Percentiles rank a stretch among this genome's conserved stretches.
Conservation (phyloP, 1,140 invertebrate genomes). For the Drosophila mojavensis region DNA sequence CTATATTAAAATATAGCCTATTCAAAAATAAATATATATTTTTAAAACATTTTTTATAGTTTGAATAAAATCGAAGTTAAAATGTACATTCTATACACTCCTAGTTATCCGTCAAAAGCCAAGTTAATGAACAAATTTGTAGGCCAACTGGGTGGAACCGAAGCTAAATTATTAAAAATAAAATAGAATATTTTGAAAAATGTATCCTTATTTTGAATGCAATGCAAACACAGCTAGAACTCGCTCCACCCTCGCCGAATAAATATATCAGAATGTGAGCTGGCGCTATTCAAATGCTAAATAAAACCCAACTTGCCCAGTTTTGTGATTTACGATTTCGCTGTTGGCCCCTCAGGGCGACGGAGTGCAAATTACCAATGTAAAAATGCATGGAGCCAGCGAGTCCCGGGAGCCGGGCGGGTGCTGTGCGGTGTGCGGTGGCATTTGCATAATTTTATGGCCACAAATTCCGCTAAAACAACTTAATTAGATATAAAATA, state of each 20-base stretch:
- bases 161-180: neutral
- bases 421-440: conserved; percentile 23
- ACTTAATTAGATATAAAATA: conserved; percentile 68
- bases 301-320: conserved; percentile 54
- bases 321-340: conserved; percentile 69
- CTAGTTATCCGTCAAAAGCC: no score
- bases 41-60: no score
- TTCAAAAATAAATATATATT: no score
- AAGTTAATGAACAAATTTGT: no score
- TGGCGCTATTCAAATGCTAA: conserved; percentile 23
- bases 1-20: no score
- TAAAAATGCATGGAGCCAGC: conserved; percentile 57
- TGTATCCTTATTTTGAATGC: neutral
- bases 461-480: conserved; percentile 77
- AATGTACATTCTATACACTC: no score
- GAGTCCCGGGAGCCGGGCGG: conserved; percentile 21
- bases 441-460: conserved; percentile 79
- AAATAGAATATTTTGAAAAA: conserved; percentile 2
- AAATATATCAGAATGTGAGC: neutral
- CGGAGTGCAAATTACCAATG: conserved; percentile 72
- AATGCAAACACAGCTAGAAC: neutral
- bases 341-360: conserved; percentile 44
- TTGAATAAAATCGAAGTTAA: no score
- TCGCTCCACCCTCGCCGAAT: conserved; percentile 1
- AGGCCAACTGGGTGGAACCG: no score